Evolutionary conservation across 2,113 vertebrate genomes (phyloP).

Genomic region (Sander vitreus): DNA sequence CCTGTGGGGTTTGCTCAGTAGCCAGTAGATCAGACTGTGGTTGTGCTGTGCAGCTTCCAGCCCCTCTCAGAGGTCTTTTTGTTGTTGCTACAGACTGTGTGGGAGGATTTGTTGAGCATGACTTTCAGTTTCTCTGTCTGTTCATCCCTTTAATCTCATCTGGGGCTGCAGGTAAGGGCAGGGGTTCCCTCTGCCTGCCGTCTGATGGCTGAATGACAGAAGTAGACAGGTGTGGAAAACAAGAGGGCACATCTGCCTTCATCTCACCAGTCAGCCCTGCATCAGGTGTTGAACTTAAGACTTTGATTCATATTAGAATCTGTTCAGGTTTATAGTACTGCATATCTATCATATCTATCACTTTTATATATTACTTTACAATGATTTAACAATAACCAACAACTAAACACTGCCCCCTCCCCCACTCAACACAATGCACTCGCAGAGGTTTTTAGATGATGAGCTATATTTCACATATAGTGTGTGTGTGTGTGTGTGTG

Average conservation of each 20-base stretch:
- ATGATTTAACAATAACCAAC: neutral
- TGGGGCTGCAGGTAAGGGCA: conserved; percentile 69
- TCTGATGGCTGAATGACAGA: conserved; percentile 66
- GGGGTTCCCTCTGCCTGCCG: conserved; percentile 53
- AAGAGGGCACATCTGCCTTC: conserved; percentile 57
- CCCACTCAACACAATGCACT: no score
- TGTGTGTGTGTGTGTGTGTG: no score
- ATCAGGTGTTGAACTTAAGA: conserved; percentile 39
- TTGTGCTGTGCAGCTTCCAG: conserved; percentile 22
- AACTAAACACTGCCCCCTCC: neutral
- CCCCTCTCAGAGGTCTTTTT: conserved; percentile 60
- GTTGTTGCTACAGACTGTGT: conserved; percentile 76
- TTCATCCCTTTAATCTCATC: conserved; percentile 83
- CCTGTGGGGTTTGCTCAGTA: neutral
- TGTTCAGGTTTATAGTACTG: neutral
- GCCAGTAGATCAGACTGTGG: conserved; percentile 1
- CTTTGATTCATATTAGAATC: conserved; percentile 22
- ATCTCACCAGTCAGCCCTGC: conserved; percentile 25
- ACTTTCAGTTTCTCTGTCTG: conserved; percentile 64
- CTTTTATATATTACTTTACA: neutral
- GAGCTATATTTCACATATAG: neutral
- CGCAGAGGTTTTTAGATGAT: neutral
- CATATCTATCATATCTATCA: neutral
- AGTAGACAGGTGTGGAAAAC: conserved; percentile 77
- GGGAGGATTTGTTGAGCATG: conserved; percentile 74